Percentiles rank a stretch among this genome's conserved stretches.
Evolutionary conservation across 2,888 invertebrate genomes (phyloP).

Genomic region (Cecidostiba fungosa): DNA sequence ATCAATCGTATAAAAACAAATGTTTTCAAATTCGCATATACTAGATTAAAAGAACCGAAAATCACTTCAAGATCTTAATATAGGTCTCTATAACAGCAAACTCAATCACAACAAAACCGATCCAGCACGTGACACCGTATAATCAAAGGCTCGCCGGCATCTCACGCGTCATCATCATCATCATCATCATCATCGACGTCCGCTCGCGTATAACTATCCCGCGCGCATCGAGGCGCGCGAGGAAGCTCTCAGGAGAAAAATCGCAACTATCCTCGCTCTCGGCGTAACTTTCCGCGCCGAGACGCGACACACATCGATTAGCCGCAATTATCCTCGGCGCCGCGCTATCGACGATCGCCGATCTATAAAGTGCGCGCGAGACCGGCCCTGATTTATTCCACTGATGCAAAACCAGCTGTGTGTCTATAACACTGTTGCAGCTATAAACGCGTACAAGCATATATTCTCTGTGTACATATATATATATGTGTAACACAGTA

Average conservation of each 20-base stretch:
- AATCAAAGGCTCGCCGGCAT: not conserved
- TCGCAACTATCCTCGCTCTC: not conserved
- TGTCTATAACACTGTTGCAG: not conserved
- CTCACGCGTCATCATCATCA: not conserved
- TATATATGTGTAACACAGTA: not conserved
- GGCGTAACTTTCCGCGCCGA: slow-evolving; percentile 45
- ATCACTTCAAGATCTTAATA: too few species aligned
- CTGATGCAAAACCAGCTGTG: not conserved
- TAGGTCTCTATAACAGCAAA: too few species aligned
- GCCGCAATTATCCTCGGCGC: slow-evolving; percentile 50
- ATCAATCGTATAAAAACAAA: too few species aligned
- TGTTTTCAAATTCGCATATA: too few species aligned
- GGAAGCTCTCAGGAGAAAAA: not conserved
- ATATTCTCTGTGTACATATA: not conserved
- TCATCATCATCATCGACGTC: slow-evolving; percentile 2
- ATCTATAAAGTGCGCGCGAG: slow-evolving; percentile 17
- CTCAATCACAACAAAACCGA: not conserved
- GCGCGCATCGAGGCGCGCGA: not conserved
- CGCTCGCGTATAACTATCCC: not conserved
- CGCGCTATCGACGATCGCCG: slow-evolving; percentile 31
- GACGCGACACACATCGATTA: slow-evolving; percentile 36
- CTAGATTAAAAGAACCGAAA: too few species aligned
- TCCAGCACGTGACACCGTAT: not conserved
- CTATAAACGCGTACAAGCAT: not conserved
- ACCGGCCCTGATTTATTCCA: slow-evolving; percentile 24